Conservation (phyloP, 2,797 vertebrate species). For the Pangasius mekongensis region DNA sequence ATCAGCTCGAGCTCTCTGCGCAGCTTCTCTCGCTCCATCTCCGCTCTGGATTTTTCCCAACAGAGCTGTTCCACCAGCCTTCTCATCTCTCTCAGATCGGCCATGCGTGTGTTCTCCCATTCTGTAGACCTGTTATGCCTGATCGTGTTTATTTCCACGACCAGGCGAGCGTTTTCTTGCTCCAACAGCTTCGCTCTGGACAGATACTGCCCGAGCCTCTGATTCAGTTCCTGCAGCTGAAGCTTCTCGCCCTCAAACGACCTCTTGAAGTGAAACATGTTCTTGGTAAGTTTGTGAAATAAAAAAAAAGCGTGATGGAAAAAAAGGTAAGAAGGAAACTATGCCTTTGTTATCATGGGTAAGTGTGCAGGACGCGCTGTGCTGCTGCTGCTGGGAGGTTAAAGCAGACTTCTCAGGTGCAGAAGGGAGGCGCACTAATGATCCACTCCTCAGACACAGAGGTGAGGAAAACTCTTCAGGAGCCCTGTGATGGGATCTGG, state of each 20-base stretch:
- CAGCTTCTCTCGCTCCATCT: slow-evolving; percentile 85
- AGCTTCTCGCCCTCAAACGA: slow-evolving; percentile 83
- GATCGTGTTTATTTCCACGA: slow-evolving; percentile 78
- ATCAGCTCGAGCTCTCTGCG: slow-evolving; percentile 80
- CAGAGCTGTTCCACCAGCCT: slow-evolving; percentile 81
- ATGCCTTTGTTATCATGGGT: slow-evolving; percentile 6
- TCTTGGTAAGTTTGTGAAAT: slow-evolving; percentile 34
- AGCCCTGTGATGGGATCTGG: slow-evolving; percentile 44
- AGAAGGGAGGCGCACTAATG: slow-evolving; percentile 63
- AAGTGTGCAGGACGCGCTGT: slow-evolving; percentile 56
- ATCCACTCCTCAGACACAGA: slow-evolving; percentile 55
- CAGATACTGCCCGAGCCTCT: slow-evolving; percentile 85
- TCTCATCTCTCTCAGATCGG: slow-evolving; percentile 81
- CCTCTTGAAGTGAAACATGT: slow-evolving; percentile 82
- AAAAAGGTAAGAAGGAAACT: not conserved
- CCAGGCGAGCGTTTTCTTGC: slow-evolving; percentile 83
- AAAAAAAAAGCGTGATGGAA: not conserved
- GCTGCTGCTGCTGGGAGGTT: slow-evolving; percentile 58
- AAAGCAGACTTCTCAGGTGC: slow-evolving; percentile 70
- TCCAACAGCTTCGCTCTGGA: slow-evolving; percentile 86
- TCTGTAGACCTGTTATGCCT: slow-evolving; percentile 62
- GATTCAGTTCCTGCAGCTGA: slow-evolving; percentile 90
- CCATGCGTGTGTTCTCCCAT: slow-evolving; percentile 66
- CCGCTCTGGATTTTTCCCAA: slow-evolving; percentile 80
- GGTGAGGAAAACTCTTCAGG: slow-evolving; percentile 51